Base-by-base conservation (phyloP, 2,113 vertebrate genomes). In the Bufo bufo region DNA sequence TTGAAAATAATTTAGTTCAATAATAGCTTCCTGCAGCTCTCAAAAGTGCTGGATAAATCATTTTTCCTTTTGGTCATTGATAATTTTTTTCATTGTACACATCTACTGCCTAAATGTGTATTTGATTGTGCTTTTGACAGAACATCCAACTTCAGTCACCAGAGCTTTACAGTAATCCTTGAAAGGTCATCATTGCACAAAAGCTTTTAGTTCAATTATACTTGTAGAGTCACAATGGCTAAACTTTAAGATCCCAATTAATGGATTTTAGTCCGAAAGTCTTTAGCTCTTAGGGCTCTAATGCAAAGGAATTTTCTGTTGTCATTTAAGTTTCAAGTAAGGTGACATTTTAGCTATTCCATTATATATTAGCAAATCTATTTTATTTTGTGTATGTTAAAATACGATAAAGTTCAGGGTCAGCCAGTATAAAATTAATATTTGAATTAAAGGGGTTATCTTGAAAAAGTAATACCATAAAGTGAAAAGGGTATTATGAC, bases 91-190 rank as follows among this genome's bases (percentile, higher is more conserved):
- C 23, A 59, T 69, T 1, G 0, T 58, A 71, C 7, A 82, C 63
- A 3, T 33, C 71, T 84, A 49, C 47, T 56, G 66, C 45, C 66
- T 87, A 8, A 83, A 20, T 69, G 72, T 52, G 56, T n/a, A 72
- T 84, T 61, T 88, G 82, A 71, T 81, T 84, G 23, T 87, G 16
- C 14, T 74, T 85, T n/a, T 61, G 33, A 19, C 49, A 50, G 16
- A 54, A 58, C 89, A 69, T 58, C 0, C 2, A 49, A 89, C 20
- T 49, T 49, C 59, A 61, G 43, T 66, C 54, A 83, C 9, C 45
- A 23, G n/a, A 71, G 19, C 52, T 79, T 85, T 84, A 83, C 85
- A 86, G 78, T 23, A 54, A 72, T 71, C 82, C 86, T 85, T 72
- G 88, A 77, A 45, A 20, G 58, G 16, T 78, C 61, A 16, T 74